phyloP scores from a whole-genome alignment of 1,140 invertebrate species.

The Musca vetustissima region DNA sequence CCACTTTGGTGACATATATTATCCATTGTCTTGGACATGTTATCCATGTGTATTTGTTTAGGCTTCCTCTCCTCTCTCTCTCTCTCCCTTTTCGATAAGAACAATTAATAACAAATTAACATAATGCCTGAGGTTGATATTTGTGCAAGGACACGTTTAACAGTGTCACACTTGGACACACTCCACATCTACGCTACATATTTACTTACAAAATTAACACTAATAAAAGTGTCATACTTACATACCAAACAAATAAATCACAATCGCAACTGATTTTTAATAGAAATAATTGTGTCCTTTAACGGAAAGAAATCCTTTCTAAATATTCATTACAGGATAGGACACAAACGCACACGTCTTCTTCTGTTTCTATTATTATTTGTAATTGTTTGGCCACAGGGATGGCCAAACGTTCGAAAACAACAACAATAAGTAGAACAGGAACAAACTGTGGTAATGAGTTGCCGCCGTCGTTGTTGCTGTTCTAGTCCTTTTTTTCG shows the following conservation, averaged over 20 bases:
- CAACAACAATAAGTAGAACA: not conserved
- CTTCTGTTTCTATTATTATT: not conserved
- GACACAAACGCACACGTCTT: not conserved
- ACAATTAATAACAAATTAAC: slow-evolving; percentile 56
- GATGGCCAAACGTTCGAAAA: not conserved
- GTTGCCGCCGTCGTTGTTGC: not conserved
- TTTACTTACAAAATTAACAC: slow-evolving; percentile 25
- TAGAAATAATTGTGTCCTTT: not conserved
- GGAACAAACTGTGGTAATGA: slow-evolving; percentile 4
- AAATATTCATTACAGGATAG: slow-evolving; percentile 12
- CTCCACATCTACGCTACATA: slow-evolving; percentile 11
- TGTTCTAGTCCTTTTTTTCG: not conserved
- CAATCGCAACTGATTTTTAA: slow-evolving; percentile 26
- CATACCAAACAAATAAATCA: slow-evolving; percentile 25
- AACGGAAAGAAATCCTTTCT: not conserved
- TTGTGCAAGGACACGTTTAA: slow-evolving; percentile 15
- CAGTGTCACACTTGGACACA: not conserved
- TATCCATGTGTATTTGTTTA: slow-evolving; percentile 13
- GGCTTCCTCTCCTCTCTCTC: no score
- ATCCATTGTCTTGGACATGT: no score
- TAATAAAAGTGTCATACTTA: slow-evolving; percentile 8
- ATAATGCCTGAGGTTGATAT: slow-evolving; percentile 22
- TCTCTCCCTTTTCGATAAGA: not conserved
- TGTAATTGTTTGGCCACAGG: not conserved
- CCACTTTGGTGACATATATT: no score